phyloP scores from a whole-genome alignment of 2,888 invertebrate species.

The Leucozona laternaria region DNA sequence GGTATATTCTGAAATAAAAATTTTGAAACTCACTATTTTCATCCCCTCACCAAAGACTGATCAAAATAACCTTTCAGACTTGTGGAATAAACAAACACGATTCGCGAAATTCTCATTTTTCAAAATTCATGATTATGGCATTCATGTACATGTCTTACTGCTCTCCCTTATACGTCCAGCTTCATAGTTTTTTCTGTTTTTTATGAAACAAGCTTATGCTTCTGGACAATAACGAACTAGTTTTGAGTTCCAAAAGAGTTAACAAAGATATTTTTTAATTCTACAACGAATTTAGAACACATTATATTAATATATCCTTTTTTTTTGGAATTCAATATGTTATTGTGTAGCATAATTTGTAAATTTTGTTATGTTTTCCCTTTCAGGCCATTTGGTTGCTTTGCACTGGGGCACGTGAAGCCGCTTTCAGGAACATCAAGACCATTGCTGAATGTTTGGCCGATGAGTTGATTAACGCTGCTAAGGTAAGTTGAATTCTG shows the following conservation, averaged over 20 bases:
- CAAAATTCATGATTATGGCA: no score
- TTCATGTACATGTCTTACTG: no score
- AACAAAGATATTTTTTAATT: background rate
- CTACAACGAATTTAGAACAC: constrained; percentile 19
- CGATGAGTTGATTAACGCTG: constrained; percentile 99
- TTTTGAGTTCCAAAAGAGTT: constrained; percentile 34
- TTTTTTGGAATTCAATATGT: background rate
- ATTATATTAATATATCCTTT: background rate
- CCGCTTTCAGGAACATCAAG: constrained; percentile 99
- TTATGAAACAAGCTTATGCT: constrained; percentile 76
- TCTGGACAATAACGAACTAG: constrained; percentile 76
- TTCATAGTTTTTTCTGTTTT: constrained; percentile 71
- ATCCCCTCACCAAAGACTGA: no score
- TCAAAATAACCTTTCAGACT: no score
- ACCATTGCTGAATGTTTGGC: constrained; percentile 99
- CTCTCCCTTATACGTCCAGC: constrained; percentile 60
- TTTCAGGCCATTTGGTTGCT: constrained; percentile 96
- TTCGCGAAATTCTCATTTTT: no score
- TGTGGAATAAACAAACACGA: no score
- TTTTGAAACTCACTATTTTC: no score
- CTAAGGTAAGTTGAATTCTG: constrained; percentile 88
- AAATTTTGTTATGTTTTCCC: background rate
- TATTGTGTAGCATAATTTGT: background rate
- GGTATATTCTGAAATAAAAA: no score
- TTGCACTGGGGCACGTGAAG: constrained; percentile 99